These are phyloP conservation scores for Amazona ochrocephala DNA, from an alignment of 2,797 vertebrate genomes.

Conservation along the genomic window DNA sequence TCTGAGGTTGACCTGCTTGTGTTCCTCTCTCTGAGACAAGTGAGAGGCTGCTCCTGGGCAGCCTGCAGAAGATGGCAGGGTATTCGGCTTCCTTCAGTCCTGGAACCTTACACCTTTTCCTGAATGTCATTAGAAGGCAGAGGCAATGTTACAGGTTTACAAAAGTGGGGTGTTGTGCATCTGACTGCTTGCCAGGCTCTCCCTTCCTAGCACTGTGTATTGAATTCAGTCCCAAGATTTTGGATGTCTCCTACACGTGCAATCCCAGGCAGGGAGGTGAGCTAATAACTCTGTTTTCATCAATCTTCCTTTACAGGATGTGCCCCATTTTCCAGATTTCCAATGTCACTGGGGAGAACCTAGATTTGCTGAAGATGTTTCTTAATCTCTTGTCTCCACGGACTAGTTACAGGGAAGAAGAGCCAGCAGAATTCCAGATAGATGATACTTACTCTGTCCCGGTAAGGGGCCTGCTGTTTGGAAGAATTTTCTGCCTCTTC, in stretches of 20 bases:
- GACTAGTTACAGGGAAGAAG: constrained; percentile 93
- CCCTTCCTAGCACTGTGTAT: constrained; percentile 13
- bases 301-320: constrained; percentile 81
- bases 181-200: constrained; percentile 27
- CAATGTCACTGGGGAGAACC: constrained; percentile 95
- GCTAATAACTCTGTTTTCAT: not conserved
- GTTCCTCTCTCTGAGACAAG: constrained; percentile 24
- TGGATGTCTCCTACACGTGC: not conserved
- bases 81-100: not conserved
- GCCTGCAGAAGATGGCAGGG: not conserved
- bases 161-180: not conserved
- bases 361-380: constrained; percentile 98
- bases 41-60: constrained; percentile 35
- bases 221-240: constrained; percentile 32
- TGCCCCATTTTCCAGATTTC: constrained; percentile 99
- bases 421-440: constrained; percentile 98
- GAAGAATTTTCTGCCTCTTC: not conserved
- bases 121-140: constrained; percentile 12
- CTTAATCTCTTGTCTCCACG: constrained; percentile 96
- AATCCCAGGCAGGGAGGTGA: not conserved
- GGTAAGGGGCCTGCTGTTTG: constrained; percentile 73
- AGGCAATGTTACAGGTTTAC: not conserved
- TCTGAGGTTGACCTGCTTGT: constrained; percentile 16
- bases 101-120: constrained; percentile 11
- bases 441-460: constrained; percentile 98